Evolutionary conservation across 2,888 invertebrate species (phyloP), one percentile per base, ranked within the genome.

Genomic region (Brenthis daphne): DNA sequence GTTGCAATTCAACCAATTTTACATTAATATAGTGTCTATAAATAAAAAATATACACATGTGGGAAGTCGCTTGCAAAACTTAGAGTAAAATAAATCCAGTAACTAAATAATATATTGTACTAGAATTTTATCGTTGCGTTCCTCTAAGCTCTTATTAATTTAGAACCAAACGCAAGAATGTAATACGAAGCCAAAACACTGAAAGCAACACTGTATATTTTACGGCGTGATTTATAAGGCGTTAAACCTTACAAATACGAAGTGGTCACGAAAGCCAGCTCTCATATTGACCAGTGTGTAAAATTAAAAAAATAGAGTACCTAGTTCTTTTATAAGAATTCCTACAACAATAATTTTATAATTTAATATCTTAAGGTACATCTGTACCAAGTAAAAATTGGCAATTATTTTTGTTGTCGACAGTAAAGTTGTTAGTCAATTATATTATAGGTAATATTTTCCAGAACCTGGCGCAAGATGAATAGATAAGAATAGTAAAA

Each of bases 221-320:
- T 89, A 89, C 85, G 82, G 76, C 74, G 61, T 83, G 83, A 90
- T 90, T 90, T 90, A 90, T 85, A 87, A 87, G 83, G 86, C 86
- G 84, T 79, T 89, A 89, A 90, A 86, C 85, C 89, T 74, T 61
- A 77, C 80, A 75, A 80, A 79, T 80, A 77, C 77, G 78, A 53
- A 72, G 75, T 74, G 79, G 89, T 87, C 90, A 91, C 91, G 91
- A 83, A 89, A 83, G 80, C 74, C 74, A 69, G 75, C 70, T 75
- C 57, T 73, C 65, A 65, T 71, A 73, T 77, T 77, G 74, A 72
- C 73, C 69, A 66, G 20, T 63, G 43, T 53, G 55, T 68, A 64
- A 73, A 69, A 63, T 57, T 48, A 33, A 65, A 68, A 63, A 61
- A 54, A 11, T 43, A 43, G 37, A 43, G 37, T 43, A 20, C 20